Percentiles rank a stretch among this genome's conserved stretches.
These are phyloP conservation scores for Cotesia typhae DNA, from an alignment of 1,140 invertebrate genomes.

Conservation along the genomic window DNA sequence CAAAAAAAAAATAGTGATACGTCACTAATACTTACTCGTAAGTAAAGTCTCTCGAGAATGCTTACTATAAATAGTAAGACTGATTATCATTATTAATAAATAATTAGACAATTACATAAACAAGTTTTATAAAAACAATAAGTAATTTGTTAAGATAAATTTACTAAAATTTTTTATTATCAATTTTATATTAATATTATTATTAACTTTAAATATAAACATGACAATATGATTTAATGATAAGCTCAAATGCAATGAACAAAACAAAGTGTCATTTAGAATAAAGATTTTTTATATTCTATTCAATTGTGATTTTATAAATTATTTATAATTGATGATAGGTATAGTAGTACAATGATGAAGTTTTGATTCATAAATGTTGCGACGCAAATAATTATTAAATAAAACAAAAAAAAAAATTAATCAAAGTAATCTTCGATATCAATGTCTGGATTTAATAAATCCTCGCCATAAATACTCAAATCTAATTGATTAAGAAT, in stretches of 20 bases:
- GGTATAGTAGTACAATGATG: background rate
- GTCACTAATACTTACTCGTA: too few species aligned
- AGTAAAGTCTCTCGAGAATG: too few species aligned
- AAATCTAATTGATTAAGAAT: slow-evolving; percentile 96
- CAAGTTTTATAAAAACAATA: background rate
- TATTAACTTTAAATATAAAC: slow-evolving; percentile 12
- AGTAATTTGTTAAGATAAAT: too few species aligned
- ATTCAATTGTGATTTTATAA: background rate
- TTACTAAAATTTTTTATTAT: too few species aligned
- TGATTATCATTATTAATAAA: slow-evolving; percentile 11
- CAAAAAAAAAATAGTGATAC: background rate
- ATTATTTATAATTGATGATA: background rate
- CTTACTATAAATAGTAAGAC: slow-evolving; percentile 8
- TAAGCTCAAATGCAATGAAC: slow-evolving; percentile 11
- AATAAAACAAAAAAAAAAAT: slow-evolving; percentile 35
- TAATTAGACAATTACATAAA: slow-evolving; percentile 12
- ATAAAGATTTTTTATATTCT: slow-evolving; percentile 7
- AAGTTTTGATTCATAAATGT: background rate
- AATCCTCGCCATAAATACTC: slow-evolving; percentile 86
- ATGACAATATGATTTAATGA: background rate
- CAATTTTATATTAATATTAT: background rate
- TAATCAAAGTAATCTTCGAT: slow-evolving; percentile 99
- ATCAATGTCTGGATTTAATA: slow-evolving; percentile 94
- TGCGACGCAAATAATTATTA: background rate
- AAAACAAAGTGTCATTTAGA: slow-evolving; percentile 10